Evolutionary conservation across 2,113 vertebrate genomes (phyloP), one percentile per base, ranked within the genome.

Genomic region (Phylloscopus trochilus): DNA sequence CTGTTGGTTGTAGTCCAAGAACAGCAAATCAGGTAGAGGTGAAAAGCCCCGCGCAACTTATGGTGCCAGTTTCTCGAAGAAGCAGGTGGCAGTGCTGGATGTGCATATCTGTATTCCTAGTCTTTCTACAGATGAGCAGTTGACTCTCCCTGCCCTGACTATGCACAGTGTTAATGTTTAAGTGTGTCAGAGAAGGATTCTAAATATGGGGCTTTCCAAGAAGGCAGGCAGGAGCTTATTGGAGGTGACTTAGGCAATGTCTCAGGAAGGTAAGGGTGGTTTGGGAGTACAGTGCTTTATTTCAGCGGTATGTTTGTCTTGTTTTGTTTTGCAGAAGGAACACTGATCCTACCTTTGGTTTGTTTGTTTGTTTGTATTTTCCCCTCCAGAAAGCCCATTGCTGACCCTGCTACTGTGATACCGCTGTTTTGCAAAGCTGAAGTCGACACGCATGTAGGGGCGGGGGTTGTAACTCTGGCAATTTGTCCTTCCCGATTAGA

Each of bases 301-400:
- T 92, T 95, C 94, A 95, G 95, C 4, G 6, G 93, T 93, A 15
- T 94, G 66, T 95, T 91, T 96, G 92, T 94, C 92, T 96, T 60
- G 68, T 95, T 96, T 95, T 97, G 87, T 97, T 96, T 97, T 97
- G 87, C 96, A 97, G 96, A 97, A 96, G 95, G 95, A 97, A 93
- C 88, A 92, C 94, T 97, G 90, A 97, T 80, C 95, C 95, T 91
- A 93, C 95, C 62, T 96, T 97, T 96, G 96, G 93, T 95, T 94
- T 95, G 97, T 96, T 93, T 96, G 95, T 96, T 97, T 97, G 96
- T 95, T 97, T 97, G 94, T 95, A 96, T 96, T 95, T 91, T 87
- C 94, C 87, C 94, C 93, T 96, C 95, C 95, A 96, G 97, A 97
- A 95, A 96, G 79, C 92, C 87, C 95, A 93, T 92, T 97, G 94